Evolutionary conservation across 2,888 invertebrate genomes (phyloP).

Genomic region (Acanthopleura granulata): DNA sequence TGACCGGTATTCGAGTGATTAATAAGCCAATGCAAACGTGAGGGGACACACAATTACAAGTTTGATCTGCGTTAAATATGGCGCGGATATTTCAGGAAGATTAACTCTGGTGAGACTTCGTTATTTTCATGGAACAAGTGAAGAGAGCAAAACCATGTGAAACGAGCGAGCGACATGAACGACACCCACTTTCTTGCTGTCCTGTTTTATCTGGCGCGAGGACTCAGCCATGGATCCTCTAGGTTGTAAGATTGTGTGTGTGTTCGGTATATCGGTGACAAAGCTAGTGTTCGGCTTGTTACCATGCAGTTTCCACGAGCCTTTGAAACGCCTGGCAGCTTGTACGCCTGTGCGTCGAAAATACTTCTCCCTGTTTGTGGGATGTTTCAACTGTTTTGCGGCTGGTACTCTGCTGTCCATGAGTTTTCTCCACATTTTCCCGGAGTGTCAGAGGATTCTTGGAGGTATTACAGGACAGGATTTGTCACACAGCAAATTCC

Average conservation of each 20-base stretch:
- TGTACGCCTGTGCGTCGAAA: neutral
- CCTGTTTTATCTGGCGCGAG: too few species aligned
- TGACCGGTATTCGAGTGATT: too few species aligned
- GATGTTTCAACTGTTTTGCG: neutral
- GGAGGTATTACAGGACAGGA: neutral
- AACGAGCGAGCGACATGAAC: too few species aligned
- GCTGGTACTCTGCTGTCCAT: neutral
- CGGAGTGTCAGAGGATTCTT: neutral
- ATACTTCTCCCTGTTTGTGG: neutral
- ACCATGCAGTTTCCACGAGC: neutral
- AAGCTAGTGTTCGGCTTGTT: neutral
- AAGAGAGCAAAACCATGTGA: too few species aligned
- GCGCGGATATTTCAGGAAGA: too few species aligned
- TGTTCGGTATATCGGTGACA: neutral
- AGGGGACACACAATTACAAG: too few species aligned
- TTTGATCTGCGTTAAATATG: too few species aligned
- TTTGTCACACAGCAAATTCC: neutral
- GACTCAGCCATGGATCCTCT: neutral
- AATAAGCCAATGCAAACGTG: too few species aligned
- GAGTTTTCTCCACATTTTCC: neutral
- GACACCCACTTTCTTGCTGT: too few species aligned
- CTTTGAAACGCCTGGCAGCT: neutral
- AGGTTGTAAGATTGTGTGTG: slow-evolving; percentile 1
- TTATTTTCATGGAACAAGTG: too few species aligned
- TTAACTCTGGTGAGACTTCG: too few species aligned